Base-by-base conservation (phyloP, 2,113 vertebrate genomes). In the Cynoglossus semilaevis region DNA sequence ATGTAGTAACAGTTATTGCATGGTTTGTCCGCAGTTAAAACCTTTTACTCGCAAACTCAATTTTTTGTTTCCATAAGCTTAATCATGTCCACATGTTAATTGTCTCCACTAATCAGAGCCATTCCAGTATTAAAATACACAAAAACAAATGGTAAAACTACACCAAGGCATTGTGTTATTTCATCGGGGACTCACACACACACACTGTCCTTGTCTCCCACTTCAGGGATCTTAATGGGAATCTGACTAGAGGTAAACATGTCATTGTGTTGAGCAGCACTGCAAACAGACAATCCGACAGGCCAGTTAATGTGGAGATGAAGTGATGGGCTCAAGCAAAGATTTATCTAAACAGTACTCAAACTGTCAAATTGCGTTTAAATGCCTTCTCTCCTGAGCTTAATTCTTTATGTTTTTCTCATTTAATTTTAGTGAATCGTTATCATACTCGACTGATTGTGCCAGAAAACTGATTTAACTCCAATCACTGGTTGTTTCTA, bases 221-320 rank as follows among this genome's bases (percentile, higher is more conserved):
- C 65, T 63, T 73, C n/a, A 9, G 36, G 22, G 59, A 86, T 86
- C 85, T 83, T 82, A 88, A 87, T 87, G 67, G 82, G 69, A 87
- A 88, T 88, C 83, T 76, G 72, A 77, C 78, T 51, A 66, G 69
- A 75, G 73, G 83, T 80, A 87, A 84, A 84, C 76, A 79, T 72
- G 70, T 74, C 85, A 74, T 72, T 75, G 71, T 76, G 65, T 79
- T 13, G 63, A 62, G 70, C 64, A 15, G 72, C 56, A 76, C 48
- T 19, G 76, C 85, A 85, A 87, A 87, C 76, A 80, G 79, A 64
- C 72, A 57, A 34, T 16, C 74, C 76, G 86, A 80, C 85, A 84
- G 78, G 48, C 67, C 51, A 51, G 76, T 82, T 86, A 87, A 88
- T 81, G 74, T 75, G 53, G 37, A 84, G 81, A 84, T 87, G 66